A percentile compares a stretch with the other conserved stretches of the same genome.
These are phyloP conservation scores for cat (Felis catus) DNA, from an alignment of 2,113 vertebrate genomes.

Conservation along the genomic window F.catus_Fca126_mat1.0 CM031420.1:8010001-8010500, in stretches of 20 bases:
- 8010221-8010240: neutral
- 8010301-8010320: neutral
- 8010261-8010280: neutral
- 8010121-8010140: neutral
- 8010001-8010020: neutral
- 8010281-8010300: neutral
- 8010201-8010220: too few species aligned
- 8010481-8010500: too few species aligned
- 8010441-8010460: too few species aligned
- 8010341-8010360: neutral
- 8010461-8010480: too few species aligned
- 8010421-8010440: too few species aligned
- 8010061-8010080: neutral
- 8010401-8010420: neutral
- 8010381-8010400: neutral
- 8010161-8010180: neutral
- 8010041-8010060: neutral
- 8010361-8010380: neutral
- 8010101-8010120: too few species aligned
- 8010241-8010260: neutral
- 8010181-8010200: neutral
- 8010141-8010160: neutral
- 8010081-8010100: neutral
- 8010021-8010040: neutral
- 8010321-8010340: neutral